Evolutionary conservation across 2,888 invertebrate species (phyloP).

Genomic region (Eilema depressum): DNA sequence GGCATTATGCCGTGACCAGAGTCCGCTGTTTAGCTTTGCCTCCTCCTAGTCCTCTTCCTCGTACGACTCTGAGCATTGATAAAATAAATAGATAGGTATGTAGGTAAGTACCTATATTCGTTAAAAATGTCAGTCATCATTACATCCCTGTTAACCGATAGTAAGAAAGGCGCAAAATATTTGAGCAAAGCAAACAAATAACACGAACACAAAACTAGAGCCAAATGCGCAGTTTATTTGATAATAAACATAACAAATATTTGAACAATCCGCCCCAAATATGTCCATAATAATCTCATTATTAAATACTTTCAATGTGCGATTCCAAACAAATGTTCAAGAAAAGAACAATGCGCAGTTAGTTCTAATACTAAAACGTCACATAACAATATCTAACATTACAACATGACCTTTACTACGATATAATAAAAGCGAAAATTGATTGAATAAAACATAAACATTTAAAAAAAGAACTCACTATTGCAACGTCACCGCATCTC

Average conservation of each 20-base stretch:
- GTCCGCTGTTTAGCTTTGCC: too few species aligned
- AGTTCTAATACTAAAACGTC: constrained; percentile 50
- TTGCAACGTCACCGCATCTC: constrained; percentile 56
- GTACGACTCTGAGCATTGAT: too few species aligned
- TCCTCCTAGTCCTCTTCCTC: too few species aligned
- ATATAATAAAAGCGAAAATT: constrained; percentile 26
- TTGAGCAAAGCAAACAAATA: constrained; percentile 23
- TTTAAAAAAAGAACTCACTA: constrained; percentile 59
- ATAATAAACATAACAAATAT: constrained; percentile 68
- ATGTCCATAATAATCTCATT: constrained; percentile 76
- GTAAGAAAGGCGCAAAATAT: not conserved
- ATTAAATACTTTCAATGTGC: constrained; percentile 71
- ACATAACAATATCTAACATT: constrained; percentile 29
- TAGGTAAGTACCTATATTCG: too few species aligned
- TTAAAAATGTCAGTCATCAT: too few species aligned
- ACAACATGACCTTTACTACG: constrained; percentile 33
- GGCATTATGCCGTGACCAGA: too few species aligned
- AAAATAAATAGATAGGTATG: too few species aligned
- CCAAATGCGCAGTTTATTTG: constrained; percentile 69
- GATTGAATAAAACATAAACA: constrained; percentile 26
- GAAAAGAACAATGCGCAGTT: constrained; percentile 63
- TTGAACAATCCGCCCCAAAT: constrained; percentile 70
- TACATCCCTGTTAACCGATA: not conserved
- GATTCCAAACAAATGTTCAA: constrained; percentile 73
- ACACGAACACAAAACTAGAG: constrained; percentile 25